phyloP scores from a whole-genome alignment of 1,140 invertebrate genomes.

The Agraylea sexmaculata region DNA sequence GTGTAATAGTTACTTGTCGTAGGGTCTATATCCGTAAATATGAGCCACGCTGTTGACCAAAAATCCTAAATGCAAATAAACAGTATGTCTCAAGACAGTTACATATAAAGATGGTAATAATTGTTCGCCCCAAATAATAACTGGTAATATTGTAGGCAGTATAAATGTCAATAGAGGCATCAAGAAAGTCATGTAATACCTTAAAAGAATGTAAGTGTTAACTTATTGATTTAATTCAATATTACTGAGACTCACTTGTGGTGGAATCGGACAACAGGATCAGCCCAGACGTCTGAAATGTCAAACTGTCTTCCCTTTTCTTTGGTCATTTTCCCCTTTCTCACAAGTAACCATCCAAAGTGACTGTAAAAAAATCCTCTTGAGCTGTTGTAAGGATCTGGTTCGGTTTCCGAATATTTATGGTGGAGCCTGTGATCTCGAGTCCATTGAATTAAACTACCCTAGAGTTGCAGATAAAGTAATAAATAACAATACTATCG shows the following conservation, averaged over 20 bases:
- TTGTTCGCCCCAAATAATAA: slow-evolving; percentile 57
- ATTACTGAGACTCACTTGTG: slow-evolving; percentile 41
- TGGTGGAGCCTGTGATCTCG: slow-evolving; percentile 74
- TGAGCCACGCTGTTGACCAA: slow-evolving; percentile 67
- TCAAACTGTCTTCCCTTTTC: slow-evolving; percentile 52
- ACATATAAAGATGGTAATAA: slow-evolving; percentile 49
- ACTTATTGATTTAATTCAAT: too few species aligned
- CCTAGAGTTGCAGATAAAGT: too few species aligned
- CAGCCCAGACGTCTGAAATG: slow-evolving; percentile 57
- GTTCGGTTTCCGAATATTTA: slow-evolving; percentile 71
- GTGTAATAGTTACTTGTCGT: slow-evolving; percentile 51
- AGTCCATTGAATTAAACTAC: slow-evolving; percentile 45
- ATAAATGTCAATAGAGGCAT: slow-evolving; percentile 60
- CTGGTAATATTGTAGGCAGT: slow-evolving; percentile 60
- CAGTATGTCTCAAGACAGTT: slow-evolving; percentile 51
- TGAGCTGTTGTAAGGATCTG: slow-evolving; percentile 70
- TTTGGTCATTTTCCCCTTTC: slow-evolving; percentile 63
- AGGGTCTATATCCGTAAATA: slow-evolving; percentile 58
- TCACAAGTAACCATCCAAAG: slow-evolving; percentile 70
- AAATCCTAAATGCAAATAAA: slow-evolving; percentile 60
- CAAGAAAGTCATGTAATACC: slow-evolving; percentile 60
- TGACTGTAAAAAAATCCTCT: slow-evolving; percentile 78
- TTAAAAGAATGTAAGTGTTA: slow-evolving; percentile 25
- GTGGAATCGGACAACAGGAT: slow-evolving; percentile 66
- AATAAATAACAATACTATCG: too few species aligned